Evolutionary conservation across 2,797 vertebrate species (phyloP), one percentile per base, ranked within the genome.

Genomic region (Parotocinclus haroldoi): DNA sequence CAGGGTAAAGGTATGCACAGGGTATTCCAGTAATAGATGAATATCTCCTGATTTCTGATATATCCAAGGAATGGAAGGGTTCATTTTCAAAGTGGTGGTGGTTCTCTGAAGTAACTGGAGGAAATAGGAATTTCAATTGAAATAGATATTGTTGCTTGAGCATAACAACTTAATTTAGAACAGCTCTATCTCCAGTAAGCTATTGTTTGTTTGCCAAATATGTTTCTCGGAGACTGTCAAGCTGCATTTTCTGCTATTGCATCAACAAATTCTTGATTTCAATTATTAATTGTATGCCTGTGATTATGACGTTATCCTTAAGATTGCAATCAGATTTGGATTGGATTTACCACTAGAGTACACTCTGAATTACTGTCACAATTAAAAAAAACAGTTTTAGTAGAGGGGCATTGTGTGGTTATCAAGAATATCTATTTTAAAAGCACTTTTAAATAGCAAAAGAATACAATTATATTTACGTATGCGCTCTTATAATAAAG

Each of bases 141-240:
- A 16, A 42, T 58, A 16, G 6, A 50, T 49, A 16, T 42, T 9
- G 27, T 27, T 27, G 10, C 3, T 11, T 40, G 46, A 53, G 36
- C 37, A 45, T 48, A 59, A 52, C 49, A 46, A 3, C 36, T 46
- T 53, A 60, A 53, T 60, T 37, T 16, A 67, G 51, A 67, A 42
- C 16, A 27, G 12, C 48, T 38, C 10, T 58, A 39, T 59, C 0
- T 13, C 42, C 17, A 13, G 48, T 44, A 51, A 51, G 10, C 17
- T 9, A 50, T 39, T 40, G 10, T 14, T 3, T 58, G 9, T n/a
- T 58, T 39, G n/a, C 9, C 12, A 42, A 12, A 45, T 7, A 5
- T 40, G 45, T 51, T 42, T 42, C 40, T 68, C 1, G 54, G 14
- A 54, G 27, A 36, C 50, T 27, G 10, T 14, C 48, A 16, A 42